These are phyloP conservation scores for Eristalinus aeneus DNA, from an alignment of 2,888 invertebrate species.

Conservation along the genomic window DNA sequence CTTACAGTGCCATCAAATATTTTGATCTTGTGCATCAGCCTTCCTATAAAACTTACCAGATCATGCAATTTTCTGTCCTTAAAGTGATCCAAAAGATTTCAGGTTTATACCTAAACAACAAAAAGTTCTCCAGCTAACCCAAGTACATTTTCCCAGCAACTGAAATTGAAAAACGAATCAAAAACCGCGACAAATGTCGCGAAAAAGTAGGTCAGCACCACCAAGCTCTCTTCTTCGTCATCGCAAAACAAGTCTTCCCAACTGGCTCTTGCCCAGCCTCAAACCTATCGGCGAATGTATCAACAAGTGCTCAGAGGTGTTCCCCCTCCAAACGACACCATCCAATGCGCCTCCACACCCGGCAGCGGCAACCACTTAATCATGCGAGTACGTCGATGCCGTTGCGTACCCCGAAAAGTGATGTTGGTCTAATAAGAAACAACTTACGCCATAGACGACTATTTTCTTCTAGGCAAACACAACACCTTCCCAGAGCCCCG, in stretches of 20 bases:
- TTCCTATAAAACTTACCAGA: too few species aligned
- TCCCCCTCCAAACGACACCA: background rate
- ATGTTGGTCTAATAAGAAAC: conserved; percentile 44
- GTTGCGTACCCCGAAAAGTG: conserved; percentile 41
- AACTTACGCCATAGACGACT: conserved; percentile 41
- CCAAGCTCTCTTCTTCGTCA: conserved; percentile 7
- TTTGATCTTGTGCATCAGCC: too few species aligned
- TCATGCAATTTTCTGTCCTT: too few species aligned
- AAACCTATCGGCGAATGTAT: conserved; percentile 11
- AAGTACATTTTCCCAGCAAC: background rate
- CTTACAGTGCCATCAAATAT: too few species aligned
- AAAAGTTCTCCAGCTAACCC: background rate
- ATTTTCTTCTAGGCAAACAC: conserved; percentile 36
- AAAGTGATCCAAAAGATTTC: too few species aligned
- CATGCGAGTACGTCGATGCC: background rate
- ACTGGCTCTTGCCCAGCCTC: conserved; percentile 14
- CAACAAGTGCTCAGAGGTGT: conserved; percentile 18
- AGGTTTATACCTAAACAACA: too few species aligned
- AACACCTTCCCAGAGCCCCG: conserved; percentile 17
- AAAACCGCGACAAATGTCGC: conserved; percentile 25
- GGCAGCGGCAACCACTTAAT: conserved; percentile 17
- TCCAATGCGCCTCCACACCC: background rate
- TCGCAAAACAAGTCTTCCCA: conserved; percentile 3
- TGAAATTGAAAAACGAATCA: background rate
- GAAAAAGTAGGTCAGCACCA: conserved; percentile 56